Evolutionary conservation across 1,140 invertebrate genomes (phyloP), one percentile per base, ranked within the genome.

Genomic region (Temnothorax curvispinosus): DNA sequence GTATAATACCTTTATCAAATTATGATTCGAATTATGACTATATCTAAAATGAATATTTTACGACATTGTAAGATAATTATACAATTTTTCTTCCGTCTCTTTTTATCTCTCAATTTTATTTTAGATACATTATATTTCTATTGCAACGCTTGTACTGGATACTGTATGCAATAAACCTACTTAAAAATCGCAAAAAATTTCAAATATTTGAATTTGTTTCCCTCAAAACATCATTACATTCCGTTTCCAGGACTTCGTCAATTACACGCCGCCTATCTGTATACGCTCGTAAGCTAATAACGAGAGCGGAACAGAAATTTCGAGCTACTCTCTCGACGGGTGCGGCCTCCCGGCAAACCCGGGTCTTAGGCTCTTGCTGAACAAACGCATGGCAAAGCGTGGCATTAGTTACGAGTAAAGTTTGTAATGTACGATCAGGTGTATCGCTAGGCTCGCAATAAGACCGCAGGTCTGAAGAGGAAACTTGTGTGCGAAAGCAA

Each of bases 401-500:
- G 67, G 87, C 84, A 88, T 90, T 90, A 91, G 82, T 91, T 91
- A 91, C 87, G 89, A 77, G 77, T 87, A 84, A 91, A 91, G 90
- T 91, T 91, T 87, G 77, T 90, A 91, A 91, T 86, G 86, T 91
- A 91, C 87, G 90, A 91, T 91, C 90, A 65, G 81, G 62, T 87
- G 89, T 90, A 90, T 91, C 82, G 89, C 84, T 86, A 81, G 77
- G 76, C 82, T 81, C 84, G 78, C 88, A 91, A 91, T 91, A 88
- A 89, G 87, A 90, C 89, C 89, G 50, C 77, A 90, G 78, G 81
- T 60, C 81, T 86, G 67, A 90, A 86, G 87, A 86, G 86, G 90
- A 80, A 91, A 91, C 90, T 91, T 90, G 89, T 86, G 58, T 76
- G 76, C 72, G 71, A 89, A 71, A 87, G 71, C 85, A 89, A 90